Percentiles rank a stretch among this genome's conserved stretches.
These are phyloP conservation scores for Dromaius novaehollandiae DNA, from an alignment of 2,113 vertebrate genomes.

Conservation along the genomic window DNA sequence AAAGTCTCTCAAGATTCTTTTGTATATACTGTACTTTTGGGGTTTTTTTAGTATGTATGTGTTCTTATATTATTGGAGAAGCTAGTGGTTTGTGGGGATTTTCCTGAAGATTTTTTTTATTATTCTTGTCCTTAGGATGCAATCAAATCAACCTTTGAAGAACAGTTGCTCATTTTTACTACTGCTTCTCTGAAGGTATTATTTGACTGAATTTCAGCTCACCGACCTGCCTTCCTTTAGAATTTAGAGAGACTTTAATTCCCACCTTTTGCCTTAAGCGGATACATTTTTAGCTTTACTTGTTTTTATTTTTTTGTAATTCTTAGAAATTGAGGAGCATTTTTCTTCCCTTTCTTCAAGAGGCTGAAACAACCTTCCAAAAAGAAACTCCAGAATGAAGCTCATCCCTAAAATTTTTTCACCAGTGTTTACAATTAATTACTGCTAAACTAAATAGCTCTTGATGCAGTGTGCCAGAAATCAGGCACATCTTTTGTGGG, in stretches of 20 bases:
- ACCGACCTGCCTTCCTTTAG: not conserved
- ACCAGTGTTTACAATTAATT: slow-evolving; percentile 17
- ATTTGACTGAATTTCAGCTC: slow-evolving; percentile 30
- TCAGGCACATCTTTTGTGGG: not conserved
- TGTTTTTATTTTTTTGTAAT: not conserved
- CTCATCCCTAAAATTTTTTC: not conserved
- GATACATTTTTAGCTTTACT: not conserved
- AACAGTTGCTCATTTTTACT: slow-evolving; percentile 30
- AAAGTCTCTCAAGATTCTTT: not conserved
- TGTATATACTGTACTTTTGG: not conserved
- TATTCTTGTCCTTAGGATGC: slow-evolving; percentile 11
- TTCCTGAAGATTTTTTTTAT: not conserved
- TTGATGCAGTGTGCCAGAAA: slow-evolving; percentile 18
- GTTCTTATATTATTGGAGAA: not conserved
- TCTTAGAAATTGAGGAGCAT: not conserved
- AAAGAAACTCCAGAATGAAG: not conserved
- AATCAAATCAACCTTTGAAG: slow-evolving; percentile 22
- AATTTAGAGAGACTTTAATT: slow-evolving; percentile 39
- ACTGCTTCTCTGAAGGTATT: slow-evolving; percentile 21
- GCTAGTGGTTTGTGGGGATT: not conserved
- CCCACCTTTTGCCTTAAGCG: slow-evolving; percentile 29
- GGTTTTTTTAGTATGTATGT: not conserved
- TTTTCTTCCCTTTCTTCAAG: not conserved
- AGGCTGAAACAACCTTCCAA: not conserved
- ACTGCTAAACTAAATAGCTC: slow-evolving; percentile 20